Evolutionary conservation across 2,113 vertebrate genomes (phyloP).

Genomic region (Dendropsophus ebraccatus): DNA sequence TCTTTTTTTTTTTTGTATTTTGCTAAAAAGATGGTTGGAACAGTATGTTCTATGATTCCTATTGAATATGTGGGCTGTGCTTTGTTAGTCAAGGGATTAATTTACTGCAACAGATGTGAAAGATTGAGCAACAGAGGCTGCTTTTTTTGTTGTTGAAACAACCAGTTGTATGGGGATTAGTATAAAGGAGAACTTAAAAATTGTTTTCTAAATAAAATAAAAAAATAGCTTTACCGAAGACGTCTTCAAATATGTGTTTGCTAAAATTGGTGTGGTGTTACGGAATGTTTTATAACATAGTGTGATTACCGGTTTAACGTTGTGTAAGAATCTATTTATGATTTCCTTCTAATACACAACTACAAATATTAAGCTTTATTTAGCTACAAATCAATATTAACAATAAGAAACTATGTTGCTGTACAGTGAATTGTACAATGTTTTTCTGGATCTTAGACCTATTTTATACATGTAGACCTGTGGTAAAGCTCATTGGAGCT

Average conservation of each 20-base stretch:
- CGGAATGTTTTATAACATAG: not conserved
- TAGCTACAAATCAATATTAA: not conserved
- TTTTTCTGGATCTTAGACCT: not conserved
- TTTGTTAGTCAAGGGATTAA: constrained; percentile 18
- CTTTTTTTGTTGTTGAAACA: constrained; percentile 7
- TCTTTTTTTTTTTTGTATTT: no score
- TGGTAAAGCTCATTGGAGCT: not conserved
- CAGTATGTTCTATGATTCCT: constrained; percentile 31
- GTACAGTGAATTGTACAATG: not conserved
- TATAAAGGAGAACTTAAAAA: not conserved
- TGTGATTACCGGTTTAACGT: not conserved
- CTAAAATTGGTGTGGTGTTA: not conserved
- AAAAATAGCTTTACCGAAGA: not conserved
- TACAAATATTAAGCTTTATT: not conserved
- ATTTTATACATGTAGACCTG: not conserved
- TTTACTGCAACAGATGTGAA: constrained; percentile 17
- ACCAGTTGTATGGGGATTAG: constrained; percentile 13
- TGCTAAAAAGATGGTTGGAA: constrained; percentile 6
- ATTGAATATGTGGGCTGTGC: constrained; percentile 15
- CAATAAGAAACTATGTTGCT: not conserved
- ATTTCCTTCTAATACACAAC: not conserved
- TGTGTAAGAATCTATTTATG: no score
- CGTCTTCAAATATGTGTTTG: not conserved
- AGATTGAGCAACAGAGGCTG: not conserved
- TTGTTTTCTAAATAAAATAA: constrained; percentile 15